These are phyloP conservation scores for Oscheius sp. DNA, from an alignment of 2,888 invertebrate genomes.

Conservation along the genomic window DNA sequence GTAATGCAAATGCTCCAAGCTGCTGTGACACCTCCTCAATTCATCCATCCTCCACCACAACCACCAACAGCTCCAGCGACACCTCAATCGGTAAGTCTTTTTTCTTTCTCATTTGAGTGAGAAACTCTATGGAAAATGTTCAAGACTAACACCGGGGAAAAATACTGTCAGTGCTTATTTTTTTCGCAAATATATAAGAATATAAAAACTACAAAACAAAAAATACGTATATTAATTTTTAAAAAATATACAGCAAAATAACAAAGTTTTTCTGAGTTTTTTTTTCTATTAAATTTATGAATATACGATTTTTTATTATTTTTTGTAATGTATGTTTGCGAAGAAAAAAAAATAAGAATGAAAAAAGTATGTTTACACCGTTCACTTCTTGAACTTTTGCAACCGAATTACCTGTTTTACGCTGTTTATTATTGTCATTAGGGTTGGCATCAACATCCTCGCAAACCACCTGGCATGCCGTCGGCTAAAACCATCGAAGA, in stretches of 20 bases:
- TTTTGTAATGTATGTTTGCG: no score
- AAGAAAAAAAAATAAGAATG: no score
- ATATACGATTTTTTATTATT: no score
- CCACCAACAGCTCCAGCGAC: neutral
- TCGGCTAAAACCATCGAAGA: conserved; percentile 65
- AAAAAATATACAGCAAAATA: no score
- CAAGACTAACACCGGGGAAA: neutral
- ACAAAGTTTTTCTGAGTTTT: no score
- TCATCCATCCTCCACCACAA: neutral
- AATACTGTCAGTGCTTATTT: no score
- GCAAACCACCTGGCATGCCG: conserved; percentile 49
- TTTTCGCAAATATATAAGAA: no score
- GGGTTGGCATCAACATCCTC: conserved; percentile 12
- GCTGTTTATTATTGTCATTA: neutral
- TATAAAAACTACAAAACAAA: no score
- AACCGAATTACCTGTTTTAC: neutral
- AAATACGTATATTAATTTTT: no score
- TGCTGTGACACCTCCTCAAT: conserved; percentile 13
- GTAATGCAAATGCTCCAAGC: conserved; percentile 25
- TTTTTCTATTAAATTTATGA: no score
- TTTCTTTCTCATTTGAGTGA: neutral
- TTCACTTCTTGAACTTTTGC: no score
- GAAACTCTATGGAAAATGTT: neutral
- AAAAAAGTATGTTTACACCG: no score
- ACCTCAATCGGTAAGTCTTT: neutral